These are phyloP conservation scores for Athetis lepigone DNA, from an alignment of 2,888 invertebrate genomes.

Conservation along the genomic window DNA sequence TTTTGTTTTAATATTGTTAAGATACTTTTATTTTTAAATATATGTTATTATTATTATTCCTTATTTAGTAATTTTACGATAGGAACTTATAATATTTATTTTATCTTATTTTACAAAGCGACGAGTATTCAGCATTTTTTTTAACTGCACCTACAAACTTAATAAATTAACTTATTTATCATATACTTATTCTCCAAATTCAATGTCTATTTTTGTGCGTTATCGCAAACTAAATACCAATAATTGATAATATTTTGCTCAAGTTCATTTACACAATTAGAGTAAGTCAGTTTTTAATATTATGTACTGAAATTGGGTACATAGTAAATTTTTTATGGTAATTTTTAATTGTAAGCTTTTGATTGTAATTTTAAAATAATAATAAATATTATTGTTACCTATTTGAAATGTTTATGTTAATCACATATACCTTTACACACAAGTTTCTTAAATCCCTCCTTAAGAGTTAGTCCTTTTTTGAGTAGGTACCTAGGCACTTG, in stretches of 20 bases:
- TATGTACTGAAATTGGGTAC: constrained; percentile 46
- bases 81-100: no score
- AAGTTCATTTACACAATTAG: constrained; percentile 26
- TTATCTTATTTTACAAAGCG: no score
- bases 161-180: no score
- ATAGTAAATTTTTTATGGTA: constrained; percentile 34
- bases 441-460: no score
- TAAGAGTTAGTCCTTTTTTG: no score
- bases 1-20: no score
- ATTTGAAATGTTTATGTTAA: not conserved
- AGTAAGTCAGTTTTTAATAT: constrained; percentile 21
- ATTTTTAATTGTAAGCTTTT: constrained; percentile 18
- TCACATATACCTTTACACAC: not conserved
- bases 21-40: no score
- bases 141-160: not conserved
- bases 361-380: not conserved
- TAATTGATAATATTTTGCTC: not conserved
- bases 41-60: no score
- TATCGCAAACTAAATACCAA: not conserved
- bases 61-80: no score
- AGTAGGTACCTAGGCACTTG: no score
- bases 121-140: no score
- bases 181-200: no score
- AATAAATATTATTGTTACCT: not conserved
- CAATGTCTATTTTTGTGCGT: not conserved